Conservation (phyloP, 2,888 invertebrate species). For the Chloroclysta siterata region DNA sequence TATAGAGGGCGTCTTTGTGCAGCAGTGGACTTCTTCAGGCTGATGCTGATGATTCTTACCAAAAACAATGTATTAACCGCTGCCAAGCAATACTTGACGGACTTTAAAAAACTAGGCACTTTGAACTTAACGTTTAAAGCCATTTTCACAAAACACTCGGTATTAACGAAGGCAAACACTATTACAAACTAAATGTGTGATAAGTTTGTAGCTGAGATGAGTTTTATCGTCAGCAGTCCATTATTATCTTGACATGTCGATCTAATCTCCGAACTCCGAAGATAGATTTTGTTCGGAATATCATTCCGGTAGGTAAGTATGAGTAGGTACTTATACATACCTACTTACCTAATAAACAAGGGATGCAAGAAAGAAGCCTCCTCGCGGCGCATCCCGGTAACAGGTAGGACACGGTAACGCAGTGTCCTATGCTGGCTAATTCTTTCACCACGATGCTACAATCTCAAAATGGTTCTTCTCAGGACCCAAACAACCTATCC, state of each 20-base stretch:
- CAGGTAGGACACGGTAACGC: too few relatives aligned
- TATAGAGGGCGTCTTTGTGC: too few relatives aligned
- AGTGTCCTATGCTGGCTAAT: too few relatives aligned
- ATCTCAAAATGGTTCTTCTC: too few relatives aligned
- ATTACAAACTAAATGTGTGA: slow-evolving; percentile 41
- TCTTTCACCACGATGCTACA: too few relatives aligned
- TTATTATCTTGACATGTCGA: slow-evolving; percentile 74
- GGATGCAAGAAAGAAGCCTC: too few relatives aligned
- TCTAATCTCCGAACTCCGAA: slow-evolving; percentile 60
- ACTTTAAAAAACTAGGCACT: slow-evolving; percentile 77
- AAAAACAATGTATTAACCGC: slow-evolving; percentile 90
- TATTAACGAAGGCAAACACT: slow-evolving; percentile 5
- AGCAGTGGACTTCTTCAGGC: too few relatives aligned
- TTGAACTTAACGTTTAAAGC: slow-evolving; percentile 70
- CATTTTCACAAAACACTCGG: slow-evolving; percentile 43
- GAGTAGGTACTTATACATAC: too few relatives aligned
- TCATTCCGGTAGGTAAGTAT: too few relatives aligned
- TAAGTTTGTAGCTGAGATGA: slow-evolving; percentile 60
- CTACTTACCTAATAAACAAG: too few relatives aligned
- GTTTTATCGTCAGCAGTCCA: slow-evolving; percentile 65
- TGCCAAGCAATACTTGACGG: slow-evolving; percentile 89
- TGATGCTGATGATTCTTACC: slow-evolving; percentile 79
- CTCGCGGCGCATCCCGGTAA: too few relatives aligned
- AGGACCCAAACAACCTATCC: too few relatives aligned
- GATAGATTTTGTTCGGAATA: slow-evolving; percentile 33